A percentile compares a stretch with the other conserved stretches of the same genome.
These are phyloP conservation scores for Drosophila anomelani DNA, from an alignment of 2,888 invertebrate species.

Conservation along the genomic window DNA sequence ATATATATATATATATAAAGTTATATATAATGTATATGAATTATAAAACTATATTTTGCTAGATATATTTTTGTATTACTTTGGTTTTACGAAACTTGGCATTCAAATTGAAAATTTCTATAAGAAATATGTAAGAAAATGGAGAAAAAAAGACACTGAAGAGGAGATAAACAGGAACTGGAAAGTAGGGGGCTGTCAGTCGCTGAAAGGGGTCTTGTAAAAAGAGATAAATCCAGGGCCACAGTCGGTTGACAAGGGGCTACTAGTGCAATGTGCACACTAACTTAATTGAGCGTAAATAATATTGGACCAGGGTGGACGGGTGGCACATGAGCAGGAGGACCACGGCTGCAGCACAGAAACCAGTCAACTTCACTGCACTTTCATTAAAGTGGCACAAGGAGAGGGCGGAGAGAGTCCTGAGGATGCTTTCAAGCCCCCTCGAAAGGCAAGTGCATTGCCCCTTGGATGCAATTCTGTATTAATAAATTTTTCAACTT, in stretches of 20 bases:
- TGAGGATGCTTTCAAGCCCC: not conserved
- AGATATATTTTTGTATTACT: not conserved
- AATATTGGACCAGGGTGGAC: constrained; percentile 38
- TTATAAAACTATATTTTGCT: not conserved
- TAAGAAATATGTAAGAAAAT: too few relatives aligned
- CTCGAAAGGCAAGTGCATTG: not conserved
- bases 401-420: not conserved
- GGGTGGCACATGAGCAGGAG: constrained; percentile 10
- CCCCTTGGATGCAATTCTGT: not conserved
- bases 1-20: not conserved
- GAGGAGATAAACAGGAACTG: not conserved
- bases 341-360: constrained; percentile 1
- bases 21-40: not conserved
- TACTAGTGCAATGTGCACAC: constrained; percentile 16
- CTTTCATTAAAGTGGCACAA: constrained; percentile 28
- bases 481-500: not conserved
- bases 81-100: constrained; percentile 25
- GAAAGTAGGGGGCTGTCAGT: not conserved
- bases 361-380: constrained; percentile 41
- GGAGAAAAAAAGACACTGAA: not conserved
- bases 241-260: not conserved
- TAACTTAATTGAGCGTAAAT: constrained; percentile 69
- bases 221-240: constrained; percentile 1
- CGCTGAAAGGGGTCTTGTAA: not conserved
- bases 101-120: constrained; percentile 10